Percentiles rank a stretch among this genome's conserved stretches.
Evolutionary conservation across 2,888 invertebrate genomes (phyloP).

Genomic region (Drosophila lutescens): DNA sequence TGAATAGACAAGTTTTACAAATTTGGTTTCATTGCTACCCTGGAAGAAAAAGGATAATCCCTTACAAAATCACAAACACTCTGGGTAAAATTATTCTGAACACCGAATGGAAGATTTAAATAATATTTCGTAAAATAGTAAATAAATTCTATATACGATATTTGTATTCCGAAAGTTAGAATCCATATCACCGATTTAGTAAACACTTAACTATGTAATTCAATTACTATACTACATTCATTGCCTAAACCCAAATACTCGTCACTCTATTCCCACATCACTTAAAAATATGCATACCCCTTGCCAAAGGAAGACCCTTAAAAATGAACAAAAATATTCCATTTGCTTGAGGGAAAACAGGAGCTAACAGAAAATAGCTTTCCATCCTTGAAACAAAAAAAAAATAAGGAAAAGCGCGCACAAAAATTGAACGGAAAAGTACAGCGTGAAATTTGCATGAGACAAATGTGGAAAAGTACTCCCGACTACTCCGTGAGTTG

Average conservation of each 20-base stretch:
- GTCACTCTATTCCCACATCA: neutral
- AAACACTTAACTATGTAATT: neutral
- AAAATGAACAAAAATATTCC: conserved; percentile 43
- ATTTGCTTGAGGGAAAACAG: conserved; percentile 28
- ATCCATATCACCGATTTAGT: no score
- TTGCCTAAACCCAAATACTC: neutral
- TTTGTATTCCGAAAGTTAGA: no score
- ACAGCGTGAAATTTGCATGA: conserved; percentile 38
- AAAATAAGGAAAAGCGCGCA: conserved; percentile 6
- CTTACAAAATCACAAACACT: neutral
- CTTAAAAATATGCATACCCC: neutral
- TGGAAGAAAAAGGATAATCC: neutral
- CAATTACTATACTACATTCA: no score
- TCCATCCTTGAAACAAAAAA: conserved; percentile 11
- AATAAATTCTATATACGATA: no score
- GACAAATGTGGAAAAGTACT: conserved; percentile 40
- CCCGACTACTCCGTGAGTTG: conserved; percentile 9
- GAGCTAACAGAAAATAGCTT: conserved; percentile 26
- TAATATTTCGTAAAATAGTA: neutral
- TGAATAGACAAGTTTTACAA: conserved; percentile 5
- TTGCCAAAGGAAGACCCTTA: conserved; percentile 21
- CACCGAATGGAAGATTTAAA: neutral
- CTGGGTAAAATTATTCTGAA: neutral
- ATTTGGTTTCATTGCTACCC: neutral
- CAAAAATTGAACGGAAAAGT: conserved; percentile 40